Evolutionary conservation across 2,888 invertebrate species (phyloP), one percentile per base, ranked within the genome.

Genomic region (Cyclophora albipunctata): DNA sequence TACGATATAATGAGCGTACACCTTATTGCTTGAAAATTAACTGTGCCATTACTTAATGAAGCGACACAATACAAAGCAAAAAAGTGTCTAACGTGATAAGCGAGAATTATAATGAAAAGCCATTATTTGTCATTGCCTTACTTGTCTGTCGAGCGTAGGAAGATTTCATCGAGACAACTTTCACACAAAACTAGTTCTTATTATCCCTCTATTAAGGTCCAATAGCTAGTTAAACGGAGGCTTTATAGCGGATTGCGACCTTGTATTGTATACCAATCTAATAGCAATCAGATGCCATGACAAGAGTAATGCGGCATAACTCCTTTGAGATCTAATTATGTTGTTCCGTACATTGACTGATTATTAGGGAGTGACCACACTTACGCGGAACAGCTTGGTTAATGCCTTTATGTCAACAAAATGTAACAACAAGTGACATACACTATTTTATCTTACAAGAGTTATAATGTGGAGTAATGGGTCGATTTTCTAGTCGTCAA

Each of bases 121-220:
- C 71, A 73, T 73, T 71, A 69, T 58, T 67, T 60, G 66, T 62
- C 64, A 72, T 72, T 68, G 72, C 62, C 71, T 74, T 73, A 51
- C 54, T 53, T 53, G 49, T 51, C 47, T 58, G 48, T 40, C 41
- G 47, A 50, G 49, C 51, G 48, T 53, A 50, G 51, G 44, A 50
- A 54, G 53, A 56, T 45, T 51, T 53, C 50, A 50, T 55, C 48
- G 46, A 50, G 55, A 52, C 52, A 49, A 50, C 44, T 41, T 45
- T 40, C 20, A 20, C 20, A 20, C 20, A 20, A 20, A 20, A 20
- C 20, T 20, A 20, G 20, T 20, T 20, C 20, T 48, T 55, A 57
- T 50, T 43, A 20, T 20, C 50, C n/a, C 42, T 48, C 37, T 35
- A 33, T 49, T 57, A 53, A 55, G 57, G 50, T 53, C 37, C 37